Conservation (phyloP, 2,113 vertebrate species). For the Bombycilla garrulus region DNA sequence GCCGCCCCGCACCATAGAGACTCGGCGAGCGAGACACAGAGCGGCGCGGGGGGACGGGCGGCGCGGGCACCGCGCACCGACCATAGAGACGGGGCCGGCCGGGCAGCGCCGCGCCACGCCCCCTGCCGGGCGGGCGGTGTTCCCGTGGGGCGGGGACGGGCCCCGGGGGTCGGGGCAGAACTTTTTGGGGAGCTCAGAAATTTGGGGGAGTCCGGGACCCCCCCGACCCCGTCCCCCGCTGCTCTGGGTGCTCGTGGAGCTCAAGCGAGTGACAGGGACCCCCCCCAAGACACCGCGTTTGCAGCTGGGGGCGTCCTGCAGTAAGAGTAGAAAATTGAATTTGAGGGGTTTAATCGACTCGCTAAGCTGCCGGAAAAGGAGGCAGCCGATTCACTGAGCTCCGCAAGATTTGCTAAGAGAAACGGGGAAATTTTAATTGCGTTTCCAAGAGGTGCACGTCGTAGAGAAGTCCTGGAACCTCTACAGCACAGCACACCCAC, state of each 20-base stretch:
- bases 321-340: not conserved
- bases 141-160: not conserved
- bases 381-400: not conserved
- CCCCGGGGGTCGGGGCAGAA: no score
- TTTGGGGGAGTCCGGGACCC: not conserved
- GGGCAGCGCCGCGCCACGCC: not conserved
- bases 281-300: rapidly evolving
- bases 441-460: not conserved
- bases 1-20: slow-evolving; percentile 49
- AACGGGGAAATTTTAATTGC: not conserved
- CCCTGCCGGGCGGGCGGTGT: not conserved
- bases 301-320: not conserved
- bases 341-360: not conserved
- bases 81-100: slow-evolving; percentile 1
- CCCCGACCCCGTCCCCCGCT: no score
- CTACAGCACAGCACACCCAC: rapidly evolving
- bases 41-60: not conserved
- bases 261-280: not conserved
- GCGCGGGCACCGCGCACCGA: not conserved
- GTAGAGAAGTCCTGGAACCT: not conserved
- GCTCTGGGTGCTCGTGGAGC: not conserved
- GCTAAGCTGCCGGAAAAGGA: not conserved
- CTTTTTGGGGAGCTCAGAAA: not conserved
- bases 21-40: not conserved
- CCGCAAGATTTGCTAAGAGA: not conserved